A percentile compares a stretch with the other conserved stretches of the same genome.
phyloP scores from a whole-genome alignment of 2,113 vertebrate species.

The Terrapene triunguis region DNA sequence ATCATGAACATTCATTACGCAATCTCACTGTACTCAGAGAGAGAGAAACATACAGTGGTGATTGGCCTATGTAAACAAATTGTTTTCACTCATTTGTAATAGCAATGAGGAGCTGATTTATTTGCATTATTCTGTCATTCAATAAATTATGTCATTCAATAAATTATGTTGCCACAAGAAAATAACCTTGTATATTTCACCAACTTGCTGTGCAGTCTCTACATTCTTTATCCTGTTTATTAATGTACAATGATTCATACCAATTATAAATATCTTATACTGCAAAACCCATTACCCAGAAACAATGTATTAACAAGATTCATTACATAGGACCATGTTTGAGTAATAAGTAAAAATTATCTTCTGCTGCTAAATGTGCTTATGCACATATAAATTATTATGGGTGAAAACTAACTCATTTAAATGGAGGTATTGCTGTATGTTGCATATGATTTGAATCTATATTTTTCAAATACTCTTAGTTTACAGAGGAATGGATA shows the following conservation, averaged over 20 bases:
- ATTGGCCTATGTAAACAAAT: background rate
- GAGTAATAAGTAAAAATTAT: conserved; percentile 33
- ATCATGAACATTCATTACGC: background rate
- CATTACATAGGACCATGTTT: conserved; percentile 16
- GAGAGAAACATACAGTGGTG: background rate
- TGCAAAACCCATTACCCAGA: conserved; percentile 29
- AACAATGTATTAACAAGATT: conserved; percentile 15
- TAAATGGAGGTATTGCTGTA: background rate
- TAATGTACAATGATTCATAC: conserved; percentile 41
- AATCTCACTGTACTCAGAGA: background rate
- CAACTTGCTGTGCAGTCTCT: background rate
- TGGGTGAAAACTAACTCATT: conserved; percentile 26
- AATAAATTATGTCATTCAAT: background rate
- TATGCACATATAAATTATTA: conserved; percentile 21
- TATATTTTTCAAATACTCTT: background rate
- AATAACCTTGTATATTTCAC: conserved; percentile 4
- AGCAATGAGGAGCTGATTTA: background rate
- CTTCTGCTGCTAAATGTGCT: conserved; percentile 20
- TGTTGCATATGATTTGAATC: background rate
- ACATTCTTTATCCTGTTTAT: background rate
- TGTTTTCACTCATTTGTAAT: background rate
- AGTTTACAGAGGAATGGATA: background rate
- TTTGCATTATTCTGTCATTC: background rate
- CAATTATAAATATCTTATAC: conserved; percentile 31
- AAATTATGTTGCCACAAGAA: conserved; percentile 4